Evolutionary conservation across 2,797 vertebrate genomes (phyloP).

Genomic region (Hypotaenidia philippensis): DNA sequence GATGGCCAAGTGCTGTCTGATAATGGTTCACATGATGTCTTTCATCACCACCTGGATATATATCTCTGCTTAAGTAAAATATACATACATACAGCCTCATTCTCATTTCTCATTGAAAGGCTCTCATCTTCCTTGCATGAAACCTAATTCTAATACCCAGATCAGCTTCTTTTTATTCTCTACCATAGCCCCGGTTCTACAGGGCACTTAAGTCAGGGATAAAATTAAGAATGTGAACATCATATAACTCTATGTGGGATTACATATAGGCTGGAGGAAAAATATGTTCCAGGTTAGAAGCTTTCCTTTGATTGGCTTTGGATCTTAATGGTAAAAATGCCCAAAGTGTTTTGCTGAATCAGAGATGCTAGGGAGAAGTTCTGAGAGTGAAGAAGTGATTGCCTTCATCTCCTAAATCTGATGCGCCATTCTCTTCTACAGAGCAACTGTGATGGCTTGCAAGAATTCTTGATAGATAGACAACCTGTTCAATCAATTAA

Average conservation of each 20-base stretch:
- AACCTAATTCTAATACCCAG: background rate
- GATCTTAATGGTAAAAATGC: background rate
- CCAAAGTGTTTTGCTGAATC: background rate
- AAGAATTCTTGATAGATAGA: background rate
- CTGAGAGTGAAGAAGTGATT: background rate
- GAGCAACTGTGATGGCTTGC: background rate
- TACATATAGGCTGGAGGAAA: background rate
- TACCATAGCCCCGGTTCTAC: background rate
- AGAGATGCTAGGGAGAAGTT: background rate
- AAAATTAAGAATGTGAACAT: background rate
- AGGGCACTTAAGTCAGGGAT: background rate
- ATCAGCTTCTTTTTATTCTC: background rate
- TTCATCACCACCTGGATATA: conserved; percentile 41
- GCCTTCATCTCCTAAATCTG: background rate
- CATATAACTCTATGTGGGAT: background rate
- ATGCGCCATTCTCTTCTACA: background rate
- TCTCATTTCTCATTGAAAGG: background rate
- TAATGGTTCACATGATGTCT: conserved; percentile 16
- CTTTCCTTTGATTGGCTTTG: background rate
- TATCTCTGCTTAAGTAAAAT: conserved; percentile 23
- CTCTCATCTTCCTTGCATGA: background rate
- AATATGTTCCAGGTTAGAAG: background rate
- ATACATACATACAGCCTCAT: background rate
- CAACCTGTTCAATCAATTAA: conserved; percentile 3
- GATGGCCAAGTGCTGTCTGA: conserved; percentile 23